Conservation (phyloP, 2,888 invertebrate species). For the Parapristionchus giblindavisi region DNA sequence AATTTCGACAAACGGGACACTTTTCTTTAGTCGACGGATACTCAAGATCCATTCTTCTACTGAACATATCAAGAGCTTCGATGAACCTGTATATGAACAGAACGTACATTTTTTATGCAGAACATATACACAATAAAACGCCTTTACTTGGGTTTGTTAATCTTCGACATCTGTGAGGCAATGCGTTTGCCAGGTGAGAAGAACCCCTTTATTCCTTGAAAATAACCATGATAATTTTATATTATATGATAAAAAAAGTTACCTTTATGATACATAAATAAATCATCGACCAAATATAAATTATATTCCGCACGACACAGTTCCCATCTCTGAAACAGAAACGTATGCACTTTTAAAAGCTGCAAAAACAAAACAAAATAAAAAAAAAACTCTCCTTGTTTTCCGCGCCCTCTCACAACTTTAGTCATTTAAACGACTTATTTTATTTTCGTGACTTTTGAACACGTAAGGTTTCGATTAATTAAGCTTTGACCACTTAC, state of each 20-base stretch:
- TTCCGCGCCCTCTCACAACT: not conserved
- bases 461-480: not conserved
- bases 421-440: not conserved
- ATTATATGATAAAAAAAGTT: not conserved
- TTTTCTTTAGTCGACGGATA: not conserved
- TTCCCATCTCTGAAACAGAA: conserved; percentile 1
- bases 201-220: not conserved
- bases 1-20: not conserved
- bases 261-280: conserved; percentile 18
- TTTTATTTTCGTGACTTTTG: not conserved
- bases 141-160: not conserved
- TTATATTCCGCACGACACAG: conserved; percentile 14
- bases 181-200: too few species aligned
- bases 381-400: too few species aligned
- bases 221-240: not conserved
- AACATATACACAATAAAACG: not conserved
- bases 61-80: not conserved
- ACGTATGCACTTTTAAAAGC: too few species aligned
- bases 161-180: not conserved
- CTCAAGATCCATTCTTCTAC: not conserved
- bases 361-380: too few species aligned
- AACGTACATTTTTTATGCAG: too few species aligned
- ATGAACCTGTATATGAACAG: not conserved
- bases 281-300: not conserved
- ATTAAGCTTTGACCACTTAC: not conserved